Evolutionary conservation across 2,888 invertebrate species (phyloP), one percentile per base, ranked within the genome.

Genomic region (Lottia gigantea): DNA sequence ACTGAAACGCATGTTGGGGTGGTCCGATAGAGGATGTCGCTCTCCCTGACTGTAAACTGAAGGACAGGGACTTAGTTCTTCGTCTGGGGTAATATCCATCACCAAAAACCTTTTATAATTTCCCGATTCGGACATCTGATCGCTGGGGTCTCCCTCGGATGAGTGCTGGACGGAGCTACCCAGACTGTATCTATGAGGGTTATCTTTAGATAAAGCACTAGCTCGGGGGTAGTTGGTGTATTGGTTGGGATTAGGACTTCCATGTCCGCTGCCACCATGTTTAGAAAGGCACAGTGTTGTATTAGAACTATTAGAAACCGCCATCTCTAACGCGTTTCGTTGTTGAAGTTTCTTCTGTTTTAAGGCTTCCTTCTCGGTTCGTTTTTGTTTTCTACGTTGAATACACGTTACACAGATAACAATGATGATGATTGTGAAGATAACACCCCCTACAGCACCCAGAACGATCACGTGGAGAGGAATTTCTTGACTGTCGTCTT

Each of bases 401-500:
- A 76, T 74, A 46, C 84, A 84, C 49, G 81, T 83, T 71, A 83
- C 76, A 65, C 82, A 82, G 23, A 84, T 67, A 12, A 78, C 78
- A 15, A 86, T 78, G 63, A 76, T 66, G 23, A 84, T 71, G 23
- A 82, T 76, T 47, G 83, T 82, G 55, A 86, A 64, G 61, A 86
- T 71, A 46, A 82, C 73, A 0, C 84, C 83, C 0, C 85, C 85
- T n/a, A 86, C 80, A 12, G 79, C 80, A 1, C 81, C 85, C n/a
- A 85, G 77, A 26, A 84, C 78, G 61, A 86, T 82, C 4, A 79
- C 77, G 75, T 84, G 79, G 64, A 80, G 67, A 2, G 82, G 78
- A 26, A 82, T 71, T 12, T 76, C 45, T 16, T 73, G 46, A 7
- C 62, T 31, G 2, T 70, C 62, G 0, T 65, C 70, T 19, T 63